These are phyloP conservation scores for Eunapius fragilis DNA, from an alignment of 37 sponge, comb jelly and placozoan species.

Conservation along the genomic window DNA sequence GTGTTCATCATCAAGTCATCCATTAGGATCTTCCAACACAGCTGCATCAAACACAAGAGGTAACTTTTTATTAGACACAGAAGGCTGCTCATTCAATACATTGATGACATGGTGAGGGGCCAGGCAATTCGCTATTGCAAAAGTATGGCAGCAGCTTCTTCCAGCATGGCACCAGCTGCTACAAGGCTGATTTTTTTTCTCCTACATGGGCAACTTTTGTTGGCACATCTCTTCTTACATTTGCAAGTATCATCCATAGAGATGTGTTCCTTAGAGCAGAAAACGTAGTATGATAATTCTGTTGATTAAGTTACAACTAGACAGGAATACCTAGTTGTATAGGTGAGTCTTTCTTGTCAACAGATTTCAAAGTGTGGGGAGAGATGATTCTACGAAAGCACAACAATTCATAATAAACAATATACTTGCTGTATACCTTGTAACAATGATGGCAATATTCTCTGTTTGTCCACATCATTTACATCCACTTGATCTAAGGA, in stretches of 20 bases:
- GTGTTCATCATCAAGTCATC: background rate
- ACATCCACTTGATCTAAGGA: background rate
- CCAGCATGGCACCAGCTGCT: background rate
- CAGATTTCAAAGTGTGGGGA: background rate
- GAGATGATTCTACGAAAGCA: background rate
- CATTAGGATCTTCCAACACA: background rate
- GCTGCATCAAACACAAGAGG: background rate
- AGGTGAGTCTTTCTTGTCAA: background rate
- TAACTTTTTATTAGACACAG: background rate
- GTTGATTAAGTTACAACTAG: background rate
- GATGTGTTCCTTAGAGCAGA: background rate
- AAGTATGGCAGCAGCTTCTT: background rate
- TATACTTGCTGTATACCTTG: background rate
- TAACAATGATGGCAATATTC: background rate
- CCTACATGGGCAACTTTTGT: background rate
- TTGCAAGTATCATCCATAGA: background rate
- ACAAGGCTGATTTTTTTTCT: background rate
- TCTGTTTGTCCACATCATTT: background rate
- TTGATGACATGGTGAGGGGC: background rate
- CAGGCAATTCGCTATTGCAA: background rate
- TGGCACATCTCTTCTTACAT: background rate
- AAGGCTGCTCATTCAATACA: background rate
- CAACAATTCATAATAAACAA: background rate
- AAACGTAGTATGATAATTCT: background rate
- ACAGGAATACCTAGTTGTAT: background rate